phyloP scores from a whole-genome alignment of 2,797 vertebrate genomes.

The Scleropages formosus region DNA sequence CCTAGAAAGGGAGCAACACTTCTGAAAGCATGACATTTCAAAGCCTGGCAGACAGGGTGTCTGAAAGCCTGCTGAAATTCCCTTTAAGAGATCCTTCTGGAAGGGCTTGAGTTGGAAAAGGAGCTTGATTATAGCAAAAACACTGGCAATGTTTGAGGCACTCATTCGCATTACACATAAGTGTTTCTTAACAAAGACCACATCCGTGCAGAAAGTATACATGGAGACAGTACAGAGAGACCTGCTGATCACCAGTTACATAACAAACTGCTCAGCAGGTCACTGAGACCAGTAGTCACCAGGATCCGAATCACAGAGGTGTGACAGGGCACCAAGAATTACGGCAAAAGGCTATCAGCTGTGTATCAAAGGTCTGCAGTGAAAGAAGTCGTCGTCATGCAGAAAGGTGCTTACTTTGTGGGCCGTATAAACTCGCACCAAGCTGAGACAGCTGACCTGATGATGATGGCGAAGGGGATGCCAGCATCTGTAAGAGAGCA shows the following conservation, averaged over 20 bases:
- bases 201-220: too few relatives aligned
- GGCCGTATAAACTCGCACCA: slow-evolving; percentile 99
- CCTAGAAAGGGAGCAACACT: neutral
- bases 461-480: slow-evolving; percentile 91
- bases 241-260: too few relatives aligned
- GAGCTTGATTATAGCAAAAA: neutral
- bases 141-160: too few relatives aligned
- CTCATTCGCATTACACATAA: too few relatives aligned
- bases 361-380: too few relatives aligned
- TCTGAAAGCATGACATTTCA: neutral
- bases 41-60: neutral
- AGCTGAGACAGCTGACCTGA: slow-evolving; percentile 98
- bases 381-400: too few relatives aligned
- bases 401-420: slow-evolving; percentile 87
- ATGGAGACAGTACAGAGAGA: too few relatives aligned
- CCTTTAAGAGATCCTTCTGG: neutral
- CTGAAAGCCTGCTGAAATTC: neutral
- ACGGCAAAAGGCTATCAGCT: too few relatives aligned
- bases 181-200: too few relatives aligned
- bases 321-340: neutral
- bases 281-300: neutral
- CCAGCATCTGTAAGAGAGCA: slow-evolving; percentile 79
- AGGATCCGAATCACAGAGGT: neutral
- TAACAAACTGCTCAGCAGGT: neutral
- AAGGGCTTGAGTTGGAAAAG: neutral